phyloP scores from a whole-genome alignment of 2,888 invertebrate genomes.

The Tribolium freemani region DNA sequence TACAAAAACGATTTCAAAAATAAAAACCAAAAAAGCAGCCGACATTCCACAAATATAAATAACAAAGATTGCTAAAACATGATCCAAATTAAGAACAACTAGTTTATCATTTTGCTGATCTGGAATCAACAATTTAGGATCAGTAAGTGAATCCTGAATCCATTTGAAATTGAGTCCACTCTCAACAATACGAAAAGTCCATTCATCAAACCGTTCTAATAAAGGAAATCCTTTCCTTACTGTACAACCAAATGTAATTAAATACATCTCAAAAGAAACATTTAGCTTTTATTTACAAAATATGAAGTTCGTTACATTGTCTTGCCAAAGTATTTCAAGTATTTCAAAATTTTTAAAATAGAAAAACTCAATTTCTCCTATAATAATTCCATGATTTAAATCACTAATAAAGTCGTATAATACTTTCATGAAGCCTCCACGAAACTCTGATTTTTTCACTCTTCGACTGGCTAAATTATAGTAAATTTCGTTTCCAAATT shows the following conservation, averaged over 20 bases:
- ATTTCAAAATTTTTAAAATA: conserved; percentile 12
- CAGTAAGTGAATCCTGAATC: neutral
- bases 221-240: conserved; percentile 13
- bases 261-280: neutral
- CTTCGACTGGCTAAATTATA: no score
- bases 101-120: neutral
- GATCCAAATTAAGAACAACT: neutral
- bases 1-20: neutral
- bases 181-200: neutral
- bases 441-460: no score
- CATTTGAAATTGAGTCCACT: neutral
- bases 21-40: neutral
- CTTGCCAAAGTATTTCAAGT: neutral
- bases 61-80: neutral
- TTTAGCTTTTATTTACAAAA: neutral
- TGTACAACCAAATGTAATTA: neutral
- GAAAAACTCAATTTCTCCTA: neutral
- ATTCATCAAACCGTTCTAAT: neutral
- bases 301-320: neutral
- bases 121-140: neutral
- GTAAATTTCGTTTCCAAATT: no score
- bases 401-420: no score
- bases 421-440: no score
- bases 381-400: conserved; percentile 6
- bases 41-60: neutral